Base-by-base conservation (phyloP, 2,888 invertebrate species). In the Myopa testacea region DNA sequence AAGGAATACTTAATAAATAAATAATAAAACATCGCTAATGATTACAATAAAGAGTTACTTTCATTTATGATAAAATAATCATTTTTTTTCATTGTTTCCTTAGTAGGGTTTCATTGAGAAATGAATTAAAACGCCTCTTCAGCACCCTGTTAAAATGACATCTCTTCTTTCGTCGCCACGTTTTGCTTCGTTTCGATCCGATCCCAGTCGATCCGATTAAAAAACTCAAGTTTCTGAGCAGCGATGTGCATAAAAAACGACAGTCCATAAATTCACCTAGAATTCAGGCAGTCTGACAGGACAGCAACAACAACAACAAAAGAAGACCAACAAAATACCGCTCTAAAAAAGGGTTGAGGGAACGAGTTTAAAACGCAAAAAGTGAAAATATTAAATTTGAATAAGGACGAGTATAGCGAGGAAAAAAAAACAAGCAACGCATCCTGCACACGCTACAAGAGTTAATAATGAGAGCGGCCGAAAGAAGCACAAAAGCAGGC, bases 341-440 rank as follows among this genome's bases (percentile, higher is more conserved):
- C 67, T 65, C 71, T 63, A 72, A 75, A 77, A 85, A 86, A 86
- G 87, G 86, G 86, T 86, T 86, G 84, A 84, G 84, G 78, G 79
- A 80, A 80, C 81, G 83, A 81, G 80, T 83, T 82, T 65, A 65
- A 65, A 65, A 65, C 34, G 34, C 14, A 63, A 10, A 83, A 75
- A 81, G 79, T 78, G 60, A 81, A 79, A 77, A 76, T 77, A 78
- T 77, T 78, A 80, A 81, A 79, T 80, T 78, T 77, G 76, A 79
- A 80, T 80, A 80, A 68, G 10, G 52, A 52, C 14, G 55, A 10
- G 55, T 5, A 55, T 34, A 65, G 38, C 62, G 37, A 67, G 50
- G 16, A 65, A 77, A 75, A 77, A 75, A 75, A 58, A 65, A 55
- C 62, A 65, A 34, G 40, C 75, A 74, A 70, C 26, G 45, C 45